Evolutionary conservation across 2,888 invertebrate species (phyloP), one percentile per base, ranked within the genome.

Genomic region (Drosophila pegasa): DNA sequence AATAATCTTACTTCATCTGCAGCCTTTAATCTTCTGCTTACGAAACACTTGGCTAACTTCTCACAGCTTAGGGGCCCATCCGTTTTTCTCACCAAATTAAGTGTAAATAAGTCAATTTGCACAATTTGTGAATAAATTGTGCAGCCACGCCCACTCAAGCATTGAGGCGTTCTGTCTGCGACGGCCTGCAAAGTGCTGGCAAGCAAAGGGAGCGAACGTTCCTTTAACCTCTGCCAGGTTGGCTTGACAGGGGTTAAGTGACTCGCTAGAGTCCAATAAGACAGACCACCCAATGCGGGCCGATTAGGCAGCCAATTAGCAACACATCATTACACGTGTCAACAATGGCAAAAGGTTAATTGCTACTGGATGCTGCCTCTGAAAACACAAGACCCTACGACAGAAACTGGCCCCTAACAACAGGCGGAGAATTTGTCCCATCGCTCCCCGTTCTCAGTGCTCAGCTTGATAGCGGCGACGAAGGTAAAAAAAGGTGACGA

Each of bases 271-370:
- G 70, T 69, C 73, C 64, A 63, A 69, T 43, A 52, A 62, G 74
- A 62, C 68, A 54, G 48, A 16, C 43, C 22, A 35, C 22, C 38
- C 55, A 20, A 22, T 56, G 73, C 58, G 65, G 55, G 59, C 27
- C 62, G 64, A 62, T 67, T 75, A 57, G 72, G 61, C 63, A 64
- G 69, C 71, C 85, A 83, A 83, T 83, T 83, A 83, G 82, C 76
- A 78, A 81, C 82, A 87, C 88, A 74, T 83, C 86, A 83, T 83
- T 83, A 87, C 71, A 74, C 70, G 76, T 87, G 88, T 85, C 82
- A 83, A 87, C 82, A 87, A 68, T 68, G 66, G 62, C 86, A 68
- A 87, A 83, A 81, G 88, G 88, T 87, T 87, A 83, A 87, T 87
- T 83, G 79, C 61, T 66, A 56, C 67, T 65, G 67, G 69, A 80